Conservation (phyloP, 2,113 vertebrate species). For the Marmota flaviventris region DNA sequence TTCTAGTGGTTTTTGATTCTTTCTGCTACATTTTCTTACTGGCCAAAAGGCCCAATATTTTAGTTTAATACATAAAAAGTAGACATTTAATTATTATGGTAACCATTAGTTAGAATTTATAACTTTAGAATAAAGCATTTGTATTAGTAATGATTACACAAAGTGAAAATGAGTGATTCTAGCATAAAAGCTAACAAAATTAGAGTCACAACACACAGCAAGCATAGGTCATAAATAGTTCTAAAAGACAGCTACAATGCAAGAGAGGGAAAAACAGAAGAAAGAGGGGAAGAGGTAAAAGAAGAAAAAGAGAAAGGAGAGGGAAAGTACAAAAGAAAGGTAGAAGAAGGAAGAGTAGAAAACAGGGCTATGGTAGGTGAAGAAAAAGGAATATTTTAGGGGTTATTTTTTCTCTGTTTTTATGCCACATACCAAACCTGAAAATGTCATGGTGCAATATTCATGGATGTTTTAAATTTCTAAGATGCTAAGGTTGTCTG, state of each 20-base stretch:
- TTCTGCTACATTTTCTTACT: not conserved
- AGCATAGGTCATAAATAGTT: not conserved
- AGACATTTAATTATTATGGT: not conserved
- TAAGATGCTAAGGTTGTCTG: conserved; percentile 33
- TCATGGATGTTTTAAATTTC: conserved; percentile 40
- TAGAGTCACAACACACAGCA: not conserved
- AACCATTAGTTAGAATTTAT: conserved; percentile 36
- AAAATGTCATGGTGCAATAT: not conserved
- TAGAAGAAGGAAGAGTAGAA: not conserved
- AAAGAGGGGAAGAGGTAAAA: too few relatives aligned
- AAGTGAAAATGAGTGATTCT: not conserved
- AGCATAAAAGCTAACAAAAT: conserved; percentile 23
- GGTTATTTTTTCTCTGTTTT: not conserved
- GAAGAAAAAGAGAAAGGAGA: not conserved
- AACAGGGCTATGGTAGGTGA: not conserved
- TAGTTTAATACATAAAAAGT: conserved; percentile 20
- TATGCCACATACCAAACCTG: not conserved
- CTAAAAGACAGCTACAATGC: not conserved
- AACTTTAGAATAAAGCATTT: not conserved
- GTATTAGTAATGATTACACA: not conserved
- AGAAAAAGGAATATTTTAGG: not conserved
- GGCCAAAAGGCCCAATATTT: not conserved
- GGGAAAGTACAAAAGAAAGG: not conserved
- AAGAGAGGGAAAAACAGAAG: not conserved
- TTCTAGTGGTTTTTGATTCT: not conserved